These are phyloP conservation scores for Aplochiton taeniatus DNA, from an alignment of 2,797 vertebrate genomes.

Conservation along the genomic window DNA sequence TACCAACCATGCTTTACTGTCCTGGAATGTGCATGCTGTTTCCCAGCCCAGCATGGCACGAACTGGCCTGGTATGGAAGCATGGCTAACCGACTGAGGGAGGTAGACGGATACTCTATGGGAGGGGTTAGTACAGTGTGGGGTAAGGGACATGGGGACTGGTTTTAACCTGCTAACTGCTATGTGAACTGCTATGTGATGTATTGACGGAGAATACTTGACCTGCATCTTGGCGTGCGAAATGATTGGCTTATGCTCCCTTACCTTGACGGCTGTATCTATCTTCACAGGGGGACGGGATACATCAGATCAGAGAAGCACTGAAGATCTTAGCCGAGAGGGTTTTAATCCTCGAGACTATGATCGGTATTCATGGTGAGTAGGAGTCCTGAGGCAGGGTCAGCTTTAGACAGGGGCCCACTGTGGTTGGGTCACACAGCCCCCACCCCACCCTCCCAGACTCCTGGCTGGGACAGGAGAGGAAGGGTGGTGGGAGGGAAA, in stretches of 20 bases:
- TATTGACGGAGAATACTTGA: constrained; percentile 48
- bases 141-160: constrained; percentile 58
- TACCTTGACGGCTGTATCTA: constrained; percentile 90
- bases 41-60: constrained; percentile 65
- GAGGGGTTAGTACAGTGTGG: constrained; percentile 50
- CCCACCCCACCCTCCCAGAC: constrained; percentile 33
- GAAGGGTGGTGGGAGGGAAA: constrained; percentile 53
- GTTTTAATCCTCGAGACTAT: constrained; percentile 99
- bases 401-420: constrained; percentile 73
- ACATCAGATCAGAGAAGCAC: constrained; percentile 98
- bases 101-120: constrained; percentile 34
- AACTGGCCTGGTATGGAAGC: constrained; percentile 63
- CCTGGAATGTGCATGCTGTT: constrained; percentile 72
- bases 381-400: constrained; percentile 82
- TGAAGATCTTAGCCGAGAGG: constrained; percentile 99
- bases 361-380: constrained; percentile 99
- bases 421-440: constrained; percentile 46
- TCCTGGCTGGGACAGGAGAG: constrained; percentile 41
- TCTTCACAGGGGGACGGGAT: constrained; percentile 98
- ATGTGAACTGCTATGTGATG: constrained; percentile 63
- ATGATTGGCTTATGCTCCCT: constrained; percentile 73
- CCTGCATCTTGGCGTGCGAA: constrained; percentile 76
- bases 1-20: constrained; percentile 32
- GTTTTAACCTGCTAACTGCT: constrained; percentile 79
- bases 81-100: constrained; percentile 72